Conservation (phyloP, 1,140 invertebrate genomes). For the Colletes latitarsis region DNA sequence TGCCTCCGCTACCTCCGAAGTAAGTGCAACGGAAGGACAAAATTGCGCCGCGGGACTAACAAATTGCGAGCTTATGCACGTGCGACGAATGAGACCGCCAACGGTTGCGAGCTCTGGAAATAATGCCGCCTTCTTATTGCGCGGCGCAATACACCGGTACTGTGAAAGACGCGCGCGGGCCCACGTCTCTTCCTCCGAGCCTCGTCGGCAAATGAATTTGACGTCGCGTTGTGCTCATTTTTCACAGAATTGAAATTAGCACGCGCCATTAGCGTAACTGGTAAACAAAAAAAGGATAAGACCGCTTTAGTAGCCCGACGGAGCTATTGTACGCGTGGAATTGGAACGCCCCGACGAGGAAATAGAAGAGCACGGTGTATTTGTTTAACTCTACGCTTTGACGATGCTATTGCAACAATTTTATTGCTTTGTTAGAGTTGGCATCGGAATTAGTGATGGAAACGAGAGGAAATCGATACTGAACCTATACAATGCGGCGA, state of each 20-base stretch:
- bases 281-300: not conserved
- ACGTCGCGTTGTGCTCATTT: not conserved
- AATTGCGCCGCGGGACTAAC: conserved; percentile 53
- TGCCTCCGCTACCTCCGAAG: not conserved
- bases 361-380: not conserved
- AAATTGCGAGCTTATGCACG: conserved; percentile 51
- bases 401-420: no score
- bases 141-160: conserved; percentile 37
- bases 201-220: conserved; percentile 43
- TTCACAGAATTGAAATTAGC: conserved; percentile 2
- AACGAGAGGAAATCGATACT: no score
- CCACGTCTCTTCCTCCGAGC: not conserved
- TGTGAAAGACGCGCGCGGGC: not conserved
- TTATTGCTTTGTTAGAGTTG: no score
- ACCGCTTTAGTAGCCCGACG: not conserved
- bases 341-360: not conserved
- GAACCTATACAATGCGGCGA: no score
- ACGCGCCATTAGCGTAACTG: not conserved
- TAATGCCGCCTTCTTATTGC: conserved; percentile 38
- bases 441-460: no score
- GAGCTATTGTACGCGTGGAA: not conserved
- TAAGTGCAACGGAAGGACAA: conserved; percentile 13
- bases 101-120: conserved; percentile 30
- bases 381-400: no score
- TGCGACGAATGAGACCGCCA: conserved; percentile 24